Conservation (phyloP, 2,113 vertebrate genomes). For the Hemicordylus capensis region DNA sequence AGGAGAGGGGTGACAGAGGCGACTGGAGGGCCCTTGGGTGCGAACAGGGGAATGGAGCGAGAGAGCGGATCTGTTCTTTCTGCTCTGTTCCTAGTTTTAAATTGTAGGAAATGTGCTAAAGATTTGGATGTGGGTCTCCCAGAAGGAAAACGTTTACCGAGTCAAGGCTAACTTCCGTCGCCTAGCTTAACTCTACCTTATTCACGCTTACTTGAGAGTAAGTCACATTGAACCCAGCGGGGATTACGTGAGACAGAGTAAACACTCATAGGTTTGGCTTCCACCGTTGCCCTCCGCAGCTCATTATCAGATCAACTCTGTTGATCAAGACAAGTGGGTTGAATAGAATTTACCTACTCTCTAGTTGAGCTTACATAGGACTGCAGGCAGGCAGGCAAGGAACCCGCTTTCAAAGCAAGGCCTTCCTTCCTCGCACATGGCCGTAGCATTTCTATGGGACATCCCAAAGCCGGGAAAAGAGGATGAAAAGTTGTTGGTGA, state of each 20-base stretch:
- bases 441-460: background rate
- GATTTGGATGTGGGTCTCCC: background rate
- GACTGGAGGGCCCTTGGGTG: background rate
- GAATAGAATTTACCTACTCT: no score
- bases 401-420: background rate
- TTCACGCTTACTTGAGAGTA: background rate
- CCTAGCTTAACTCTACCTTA: background rate
- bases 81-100: background rate
- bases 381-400: background rate
- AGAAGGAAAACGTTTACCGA: background rate
- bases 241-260: background rate
- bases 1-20: background rate
- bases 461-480: background rate
- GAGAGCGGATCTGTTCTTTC: background rate
- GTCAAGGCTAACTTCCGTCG: background rate
- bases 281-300: background rate
- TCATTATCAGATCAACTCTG: no score
- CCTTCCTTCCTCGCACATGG: no score
- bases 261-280: background rate
- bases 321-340: no score
- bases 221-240: background rate
- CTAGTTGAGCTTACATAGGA: no score
- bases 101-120: no score
- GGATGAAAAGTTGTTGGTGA: background rate
- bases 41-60: background rate